phyloP scores from a whole-genome alignment of 2,113 vertebrate species.

The Chaetodon trifascialis region DNA sequence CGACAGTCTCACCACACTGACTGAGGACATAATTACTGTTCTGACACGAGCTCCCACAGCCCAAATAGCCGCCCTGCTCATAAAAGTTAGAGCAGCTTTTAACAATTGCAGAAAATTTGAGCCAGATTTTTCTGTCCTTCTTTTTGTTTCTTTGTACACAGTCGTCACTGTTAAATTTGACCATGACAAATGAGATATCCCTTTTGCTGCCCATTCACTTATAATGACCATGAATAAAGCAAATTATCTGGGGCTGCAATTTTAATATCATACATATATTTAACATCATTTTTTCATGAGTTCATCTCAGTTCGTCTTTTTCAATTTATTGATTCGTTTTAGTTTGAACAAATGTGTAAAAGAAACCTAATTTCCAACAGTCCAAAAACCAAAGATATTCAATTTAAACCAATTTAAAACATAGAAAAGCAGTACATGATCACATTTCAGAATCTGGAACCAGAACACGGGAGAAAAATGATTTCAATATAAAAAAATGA shows the following conservation, averaged over 20 bases:
- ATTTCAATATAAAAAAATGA: background rate
- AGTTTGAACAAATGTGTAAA: background rate
- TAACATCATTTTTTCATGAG: background rate
- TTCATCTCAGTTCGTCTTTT: background rate
- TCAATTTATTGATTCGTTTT: background rate
- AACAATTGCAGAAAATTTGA: background rate
- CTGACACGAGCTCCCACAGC: constrained; percentile 16
- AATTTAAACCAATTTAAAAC: background rate
- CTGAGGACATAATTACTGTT: constrained; percentile 41
- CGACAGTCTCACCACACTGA: constrained; percentile 29
- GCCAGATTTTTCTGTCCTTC: background rate
- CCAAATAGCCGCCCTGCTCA: constrained; percentile 5
- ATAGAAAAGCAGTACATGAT: background rate
- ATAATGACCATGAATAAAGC: background rate
- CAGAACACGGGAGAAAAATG: background rate
- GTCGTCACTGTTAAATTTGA: background rate
- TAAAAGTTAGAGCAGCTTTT: constrained; percentile 20
- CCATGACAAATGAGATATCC: background rate
- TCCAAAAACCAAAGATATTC: background rate
- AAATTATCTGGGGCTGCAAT: background rate
- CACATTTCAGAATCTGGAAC: too few species aligned
- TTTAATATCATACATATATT: background rate
- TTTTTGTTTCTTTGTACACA: background rate
- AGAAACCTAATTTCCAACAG: too few species aligned
- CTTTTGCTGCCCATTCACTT: background rate